Evolutionary conservation across 2,113 vertebrate genomes (phyloP), one percentile per base, ranked within the genome.

Genomic region (Columbina picui): DNA sequence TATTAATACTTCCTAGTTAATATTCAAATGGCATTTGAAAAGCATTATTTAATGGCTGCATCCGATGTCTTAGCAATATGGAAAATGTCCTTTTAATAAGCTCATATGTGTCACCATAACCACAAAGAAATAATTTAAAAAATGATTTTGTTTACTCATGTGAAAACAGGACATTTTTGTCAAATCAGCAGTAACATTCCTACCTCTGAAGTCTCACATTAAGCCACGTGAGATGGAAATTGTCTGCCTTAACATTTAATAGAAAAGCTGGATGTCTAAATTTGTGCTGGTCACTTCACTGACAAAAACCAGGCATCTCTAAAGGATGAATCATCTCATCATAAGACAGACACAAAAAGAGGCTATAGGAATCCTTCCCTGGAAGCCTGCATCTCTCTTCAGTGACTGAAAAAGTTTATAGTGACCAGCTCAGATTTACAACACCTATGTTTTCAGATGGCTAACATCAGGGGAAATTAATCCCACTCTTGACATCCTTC

Each of bases 261-360:
- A 93, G 45, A 84, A 80, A 86, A 93, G n/a, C 60, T 75, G 60
- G 53, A 94, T 55, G 63, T 83, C 63, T 80, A 55, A 63, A 94
- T 81, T 83, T 88, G 52, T 63, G 47, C 55, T 6, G 12, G 68
- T 84, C 63, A 80, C 76, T 34, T 27, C 20, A 86, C 55, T 84
- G 63, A 93, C 79, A 94, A 90, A 83, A 88, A 94, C 86, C 59
- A 88, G 85, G 41, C 83, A 93, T 39, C 78, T 73, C 69, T 61
- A 85, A 94, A 91, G 65, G 43, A 73, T 74, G 49, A 91, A 90
- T 19, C 49, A 52, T 61, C 57, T 90, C 60, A 43, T 78, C 20
- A 77, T 55, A 92, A 85, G 70, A 63, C 17, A 88, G 47, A 65
- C 64, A 80, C 69, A 77, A 65, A 87, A 90, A 56, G 45, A 88